Evolutionary conservation across 2,113 vertebrate genomes (phyloP), one percentile per base, ranked within the genome.

Genomic region (Illadopsis cleaveri): DNA sequence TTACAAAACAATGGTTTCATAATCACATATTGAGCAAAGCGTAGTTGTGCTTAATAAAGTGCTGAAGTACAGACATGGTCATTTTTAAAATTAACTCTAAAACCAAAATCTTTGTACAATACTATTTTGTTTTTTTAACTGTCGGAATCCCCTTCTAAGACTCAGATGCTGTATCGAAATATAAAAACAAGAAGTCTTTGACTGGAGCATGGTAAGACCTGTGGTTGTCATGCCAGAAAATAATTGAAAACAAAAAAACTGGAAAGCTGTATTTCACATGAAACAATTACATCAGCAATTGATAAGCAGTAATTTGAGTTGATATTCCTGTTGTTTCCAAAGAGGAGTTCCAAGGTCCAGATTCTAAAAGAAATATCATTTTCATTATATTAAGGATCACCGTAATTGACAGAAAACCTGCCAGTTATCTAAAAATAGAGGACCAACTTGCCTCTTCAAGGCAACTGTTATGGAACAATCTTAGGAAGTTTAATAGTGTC

Each of bases 61-160:
- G 47, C 50, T 48, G 28, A 33, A 83, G 51, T 92, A 95, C 70
- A 91, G 86, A 85, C 75, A 68, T 20, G 8, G 75, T 33, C 1
- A 90, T 96, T 97, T 97, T 94, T 48, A 92, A 80, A 58, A 90
- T 94, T 84, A 91, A 89, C 28, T 94, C 40, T 88, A 61, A 90
- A 90, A 83, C 95, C 27, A 20, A 11, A 23, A 31, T 9, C 17
- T 80, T 15, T 54, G 11, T 69, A 40, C 58, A 84, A 35, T 86
- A 73, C 14, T 76, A 37, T 75, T 93, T 91, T 94, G 81, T 18
- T 92, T 75, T 80, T 93, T 94, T 31, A 87, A 75, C 73, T 48
- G 62, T 56, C 64, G 38, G 75, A 66, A 62, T 86, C 71, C 23
- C n/a, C 27, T 94, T 50, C 77, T 70, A 93, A 95, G 75, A 37